Percentiles rank a stretch among this genome's conserved stretches.
phyloP scores from a whole-genome alignment of 2,113 vertebrate genomes.

The Sebastes schlegelii region DNA sequence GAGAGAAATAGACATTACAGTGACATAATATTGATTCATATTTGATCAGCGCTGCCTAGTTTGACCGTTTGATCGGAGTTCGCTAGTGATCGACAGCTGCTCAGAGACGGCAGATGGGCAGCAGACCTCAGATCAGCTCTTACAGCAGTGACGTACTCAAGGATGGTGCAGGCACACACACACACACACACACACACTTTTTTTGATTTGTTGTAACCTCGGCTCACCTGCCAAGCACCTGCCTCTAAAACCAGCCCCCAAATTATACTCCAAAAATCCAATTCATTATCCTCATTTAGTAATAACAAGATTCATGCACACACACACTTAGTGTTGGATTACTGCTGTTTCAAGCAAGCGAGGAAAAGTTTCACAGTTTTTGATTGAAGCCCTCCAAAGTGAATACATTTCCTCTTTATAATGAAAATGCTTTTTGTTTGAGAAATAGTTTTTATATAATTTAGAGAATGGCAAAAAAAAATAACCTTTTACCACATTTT shows the following conservation, averaged over 20 bases:
- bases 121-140: too few relatives aligned
- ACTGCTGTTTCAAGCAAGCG: neutral
- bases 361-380: neutral
- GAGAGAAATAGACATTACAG: too few relatives aligned
- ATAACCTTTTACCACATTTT: constrained; percentile 20
- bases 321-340: neutral
- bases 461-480: neutral
- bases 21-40: too few relatives aligned
- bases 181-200: too few relatives aligned
- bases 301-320: neutral
- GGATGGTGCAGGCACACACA: too few relatives aligned
- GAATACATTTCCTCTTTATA: neutral
- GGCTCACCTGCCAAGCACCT: constrained; percentile 5
- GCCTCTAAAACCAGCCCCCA: neutral
- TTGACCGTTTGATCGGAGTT: too few relatives aligned
- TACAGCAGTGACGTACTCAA: too few relatives aligned
- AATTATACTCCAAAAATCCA: constrained; percentile 1
- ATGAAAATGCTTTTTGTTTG: constrained; percentile 37
- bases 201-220: neutral
- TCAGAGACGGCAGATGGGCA: too few relatives aligned
- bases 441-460: neutral
- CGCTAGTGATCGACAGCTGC: too few relatives aligned
- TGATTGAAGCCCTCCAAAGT: neutral
- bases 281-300: constrained; percentile 11
- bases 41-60: too few relatives aligned